Percentiles rank a stretch among this genome's conserved stretches.
phyloP scores from a whole-genome alignment of 2,797 vertebrate species.

The Onychomys leucogaster region DNA sequence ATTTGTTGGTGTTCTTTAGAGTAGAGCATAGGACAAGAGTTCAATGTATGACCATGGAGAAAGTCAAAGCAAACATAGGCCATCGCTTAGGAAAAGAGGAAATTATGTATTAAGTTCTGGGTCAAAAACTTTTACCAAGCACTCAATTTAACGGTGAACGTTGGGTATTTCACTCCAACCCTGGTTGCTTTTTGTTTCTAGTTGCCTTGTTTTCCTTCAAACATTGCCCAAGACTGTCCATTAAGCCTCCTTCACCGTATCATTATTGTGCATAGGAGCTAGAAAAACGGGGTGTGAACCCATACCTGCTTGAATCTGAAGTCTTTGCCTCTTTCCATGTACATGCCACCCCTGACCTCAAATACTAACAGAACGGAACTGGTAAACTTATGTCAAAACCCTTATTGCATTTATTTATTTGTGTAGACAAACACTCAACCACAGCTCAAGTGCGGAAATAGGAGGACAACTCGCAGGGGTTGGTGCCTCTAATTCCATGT shows the following conservation, averaged over 20 bases:
- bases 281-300: background rate
- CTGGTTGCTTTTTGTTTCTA: background rate
- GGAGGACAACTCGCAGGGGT: background rate
- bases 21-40: constrained; percentile 33
- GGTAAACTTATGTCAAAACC: background rate
- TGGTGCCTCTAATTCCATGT: background rate
- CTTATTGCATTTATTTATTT: background rate
- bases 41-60: background rate
- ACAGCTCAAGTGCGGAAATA: background rate
- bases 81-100: background rate
- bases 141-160: constrained; percentile 5
- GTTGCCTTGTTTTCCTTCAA: background rate
- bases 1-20: constrained; percentile 11
- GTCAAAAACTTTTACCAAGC: constrained; percentile 26
- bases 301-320: background rate
- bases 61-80: constrained; percentile 7
- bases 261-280: background rate
- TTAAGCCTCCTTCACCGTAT: background rate
- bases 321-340: background rate
- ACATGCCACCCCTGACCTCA: background rate
- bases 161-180: background rate
- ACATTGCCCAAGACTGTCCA: background rate
- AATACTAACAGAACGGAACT: constrained; percentile 25
- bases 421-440: background rate
- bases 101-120: constrained; percentile 31